These are phyloP conservation scores for Hystrix cristata DNA, from an alignment of 2,113 vertebrate species.

Conservation along the genomic window DNA sequence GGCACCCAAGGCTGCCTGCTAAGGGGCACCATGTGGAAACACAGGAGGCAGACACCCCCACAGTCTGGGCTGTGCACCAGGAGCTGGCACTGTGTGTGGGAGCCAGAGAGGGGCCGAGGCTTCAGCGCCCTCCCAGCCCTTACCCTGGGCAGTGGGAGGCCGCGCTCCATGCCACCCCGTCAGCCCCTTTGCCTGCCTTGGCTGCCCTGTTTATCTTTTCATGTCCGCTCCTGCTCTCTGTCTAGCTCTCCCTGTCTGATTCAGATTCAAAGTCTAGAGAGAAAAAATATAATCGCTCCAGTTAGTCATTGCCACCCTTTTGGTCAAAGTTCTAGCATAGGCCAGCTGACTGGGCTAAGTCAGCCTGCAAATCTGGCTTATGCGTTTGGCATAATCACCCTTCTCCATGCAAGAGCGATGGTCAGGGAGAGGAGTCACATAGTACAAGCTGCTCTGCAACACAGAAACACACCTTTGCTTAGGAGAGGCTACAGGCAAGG, in stretches of 20 bases:
- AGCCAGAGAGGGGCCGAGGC: neutral
- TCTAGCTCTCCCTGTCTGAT: neutral
- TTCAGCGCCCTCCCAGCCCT: neutral
- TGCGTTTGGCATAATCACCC: neutral
- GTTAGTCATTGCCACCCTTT: neutral
- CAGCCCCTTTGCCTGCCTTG: neutral
- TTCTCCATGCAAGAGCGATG: neutral
- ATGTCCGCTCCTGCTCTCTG: neutral
- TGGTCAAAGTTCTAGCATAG: neutral
- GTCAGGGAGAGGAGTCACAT: neutral
- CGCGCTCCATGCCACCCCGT: rapidly evolving
- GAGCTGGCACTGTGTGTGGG: neutral
- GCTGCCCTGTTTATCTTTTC: neutral
- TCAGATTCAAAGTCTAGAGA: neutral
- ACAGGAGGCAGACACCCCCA: neutral
- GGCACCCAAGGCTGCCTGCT: neutral
- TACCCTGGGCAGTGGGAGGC: neutral
- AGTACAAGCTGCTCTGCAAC: neutral
- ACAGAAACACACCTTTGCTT: neutral
- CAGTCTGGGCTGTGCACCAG: neutral
- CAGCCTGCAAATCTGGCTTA: neutral
- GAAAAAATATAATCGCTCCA: neutral
- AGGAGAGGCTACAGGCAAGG: neutral
- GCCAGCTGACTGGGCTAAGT: neutral
- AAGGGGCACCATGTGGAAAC: neutral